Conservation (phyloP, 2,113 vertebrate genomes). For the Neodon shergylaensis region DNA sequence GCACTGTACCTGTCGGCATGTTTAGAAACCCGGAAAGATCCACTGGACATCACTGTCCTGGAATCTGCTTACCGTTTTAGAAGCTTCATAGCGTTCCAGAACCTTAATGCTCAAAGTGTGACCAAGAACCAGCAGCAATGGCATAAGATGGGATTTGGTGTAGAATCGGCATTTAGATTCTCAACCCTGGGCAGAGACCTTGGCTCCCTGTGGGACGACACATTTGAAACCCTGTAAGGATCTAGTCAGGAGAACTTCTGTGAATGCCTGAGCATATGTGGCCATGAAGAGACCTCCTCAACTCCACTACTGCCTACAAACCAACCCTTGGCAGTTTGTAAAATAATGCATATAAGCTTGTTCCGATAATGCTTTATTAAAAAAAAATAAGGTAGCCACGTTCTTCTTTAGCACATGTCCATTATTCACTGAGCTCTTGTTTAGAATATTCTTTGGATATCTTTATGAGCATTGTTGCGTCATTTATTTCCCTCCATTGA, state of each 20-base stretch:
- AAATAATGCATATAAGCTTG: not conserved
- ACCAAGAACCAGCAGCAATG: not conserved
- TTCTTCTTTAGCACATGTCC: not conserved
- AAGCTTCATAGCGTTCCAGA: not conserved
- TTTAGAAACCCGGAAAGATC: not conserved
- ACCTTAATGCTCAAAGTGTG: rapidly evolving
- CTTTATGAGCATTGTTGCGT: not conserved
- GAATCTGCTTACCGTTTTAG: rapidly evolving
- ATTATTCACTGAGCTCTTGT: not conserved
- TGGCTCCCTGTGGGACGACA: too few relatives aligned
- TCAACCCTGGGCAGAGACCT: not conserved
- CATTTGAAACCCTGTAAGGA: not conserved
- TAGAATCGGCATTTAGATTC: not conserved
- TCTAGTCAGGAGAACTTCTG: not conserved
- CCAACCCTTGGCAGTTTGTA: not conserved
- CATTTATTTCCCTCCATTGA: not conserved
- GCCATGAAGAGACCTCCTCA: too few relatives aligned
- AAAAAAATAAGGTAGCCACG: not conserved
- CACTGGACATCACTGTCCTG: not conserved
- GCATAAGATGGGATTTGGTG: not conserved
- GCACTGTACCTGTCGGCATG: rapidly evolving
- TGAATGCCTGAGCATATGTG: not conserved
- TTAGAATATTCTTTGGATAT: not conserved
- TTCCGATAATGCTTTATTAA: slow-evolving; percentile 7
- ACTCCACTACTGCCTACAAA: not conserved